Conservation (phyloP, 2,113 vertebrate species). For the Onychostruthus taczanowskii region DNA sequence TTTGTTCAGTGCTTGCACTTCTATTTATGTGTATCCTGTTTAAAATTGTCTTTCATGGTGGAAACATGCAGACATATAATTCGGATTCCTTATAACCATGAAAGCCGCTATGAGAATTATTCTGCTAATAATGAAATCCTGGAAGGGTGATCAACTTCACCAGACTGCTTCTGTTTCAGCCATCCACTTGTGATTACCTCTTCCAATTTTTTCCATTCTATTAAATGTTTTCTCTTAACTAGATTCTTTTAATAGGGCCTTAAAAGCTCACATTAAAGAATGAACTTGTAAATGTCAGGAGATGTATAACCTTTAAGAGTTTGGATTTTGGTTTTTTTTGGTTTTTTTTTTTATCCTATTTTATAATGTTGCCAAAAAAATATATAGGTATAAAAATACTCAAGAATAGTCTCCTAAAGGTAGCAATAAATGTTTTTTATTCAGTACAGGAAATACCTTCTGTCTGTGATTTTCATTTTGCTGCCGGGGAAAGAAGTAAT, state of each 20-base stretch:
- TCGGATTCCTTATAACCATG: not conserved
- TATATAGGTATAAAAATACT: not conserved
- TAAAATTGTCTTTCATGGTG: not conserved
- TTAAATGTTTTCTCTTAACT: not conserved
- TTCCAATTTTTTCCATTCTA: not conserved
- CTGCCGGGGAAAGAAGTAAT: not conserved
- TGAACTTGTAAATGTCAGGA: not conserved
- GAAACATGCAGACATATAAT: not conserved
- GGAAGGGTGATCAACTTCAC: not conserved
- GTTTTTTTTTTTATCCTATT: not conserved
- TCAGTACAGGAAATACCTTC: constrained; percentile 8
- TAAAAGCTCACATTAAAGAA: not conserved
- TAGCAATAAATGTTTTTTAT: not conserved
- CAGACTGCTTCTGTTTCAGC: not conserved
- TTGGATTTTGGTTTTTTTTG: not conserved
- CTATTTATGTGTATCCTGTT: not conserved
- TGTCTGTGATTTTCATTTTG: not conserved
- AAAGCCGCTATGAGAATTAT: not conserved
- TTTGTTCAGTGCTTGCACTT: not conserved
- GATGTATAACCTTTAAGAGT: not conserved
- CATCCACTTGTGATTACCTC: not conserved
- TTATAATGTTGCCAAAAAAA: not conserved
- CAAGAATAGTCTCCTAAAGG: not conserved
- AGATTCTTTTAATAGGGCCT: not conserved
- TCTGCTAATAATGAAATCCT: not conserved